phyloP scores from a whole-genome alignment of 2,888 invertebrate genomes.

The Diogma glabrata region DNA sequence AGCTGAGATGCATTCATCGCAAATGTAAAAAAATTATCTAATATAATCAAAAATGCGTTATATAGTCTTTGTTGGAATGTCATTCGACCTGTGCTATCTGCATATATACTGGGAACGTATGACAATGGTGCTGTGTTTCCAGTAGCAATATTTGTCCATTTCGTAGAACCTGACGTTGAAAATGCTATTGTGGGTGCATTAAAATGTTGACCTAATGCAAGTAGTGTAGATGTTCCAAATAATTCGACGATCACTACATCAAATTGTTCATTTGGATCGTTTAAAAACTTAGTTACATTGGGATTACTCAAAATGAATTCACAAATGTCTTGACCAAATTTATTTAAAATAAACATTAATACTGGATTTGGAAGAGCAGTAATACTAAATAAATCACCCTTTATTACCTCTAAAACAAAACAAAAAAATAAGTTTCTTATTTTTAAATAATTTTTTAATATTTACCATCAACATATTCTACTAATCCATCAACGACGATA shows the following conservation, averaged over 20 bases:
- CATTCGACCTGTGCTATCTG: conserved; percentile 32
- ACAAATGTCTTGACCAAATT: too few relatives aligned
- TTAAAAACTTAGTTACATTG: conserved; percentile 17
- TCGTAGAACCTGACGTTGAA: conserved; percentile 22
- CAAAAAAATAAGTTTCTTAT: too few relatives aligned
- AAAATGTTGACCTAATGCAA: conserved; percentile 24
- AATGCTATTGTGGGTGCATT: conserved; percentile 23
- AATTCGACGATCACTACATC: conserved; percentile 24
- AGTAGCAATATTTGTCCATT: conserved; percentile 18
- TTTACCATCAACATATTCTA: too few relatives aligned
- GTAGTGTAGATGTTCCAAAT: conserved; percentile 23
- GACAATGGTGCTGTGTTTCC: conserved; percentile 31
- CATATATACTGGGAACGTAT: conserved; percentile 27
- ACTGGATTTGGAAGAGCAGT: too few relatives aligned
- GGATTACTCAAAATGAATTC: too few relatives aligned
- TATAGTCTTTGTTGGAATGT: conserved; percentile 29
- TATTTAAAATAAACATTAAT: too few relatives aligned
- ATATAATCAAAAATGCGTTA: too few relatives aligned
- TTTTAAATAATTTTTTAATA: too few relatives aligned
- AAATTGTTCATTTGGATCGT: conserved; percentile 20
- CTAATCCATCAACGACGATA: background rate
- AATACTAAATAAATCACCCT: too few relatives aligned
- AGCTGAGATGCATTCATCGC: too few relatives aligned
- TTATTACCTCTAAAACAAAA: too few relatives aligned
- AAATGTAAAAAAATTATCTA: too few relatives aligned